Evolutionary conservation across 2,888 invertebrate species (phyloP).

Genomic region (Nemotelus nigrinus): DNA sequence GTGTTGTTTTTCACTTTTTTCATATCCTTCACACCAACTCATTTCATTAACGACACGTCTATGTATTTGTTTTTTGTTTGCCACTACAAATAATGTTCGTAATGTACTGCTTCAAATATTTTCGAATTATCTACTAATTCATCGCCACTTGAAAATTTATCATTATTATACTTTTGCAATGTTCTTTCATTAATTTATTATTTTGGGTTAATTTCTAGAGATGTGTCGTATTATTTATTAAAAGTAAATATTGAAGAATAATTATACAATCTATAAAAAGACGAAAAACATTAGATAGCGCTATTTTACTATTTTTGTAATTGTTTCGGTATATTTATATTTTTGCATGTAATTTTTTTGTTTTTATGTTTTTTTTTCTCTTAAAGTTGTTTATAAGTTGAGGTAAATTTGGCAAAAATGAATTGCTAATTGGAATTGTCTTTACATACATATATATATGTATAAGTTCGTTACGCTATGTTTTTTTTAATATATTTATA

Average conservation of each 20-base stretch:
- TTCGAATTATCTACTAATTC: not conserved
- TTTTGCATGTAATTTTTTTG: constrained; percentile 12
- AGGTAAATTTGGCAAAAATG: constrained; percentile 64
- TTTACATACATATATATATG: not conserved
- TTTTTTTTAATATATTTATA: constrained; percentile 44
- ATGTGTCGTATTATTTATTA: constrained; percentile 48
- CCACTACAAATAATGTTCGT: not conserved
- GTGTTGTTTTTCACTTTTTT: constrained; percentile 18
- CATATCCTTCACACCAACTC: not conserved
- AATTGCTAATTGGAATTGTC: constrained; percentile 3
- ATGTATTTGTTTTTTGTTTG: constrained; percentile 34
- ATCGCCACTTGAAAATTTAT: not conserved
- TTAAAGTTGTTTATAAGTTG: constrained; percentile 53
- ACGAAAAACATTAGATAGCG: constrained; percentile 11
- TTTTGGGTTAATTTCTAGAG: constrained; percentile 1
- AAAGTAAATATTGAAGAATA: constrained; percentile 33
- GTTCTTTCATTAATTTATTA: constrained; percentile 40
- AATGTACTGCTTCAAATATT: not conserved
- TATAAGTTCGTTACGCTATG: not conserved
- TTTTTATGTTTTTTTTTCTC: constrained; percentile 21
- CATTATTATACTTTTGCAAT: not conserved
- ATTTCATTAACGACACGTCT: constrained; percentile 1
- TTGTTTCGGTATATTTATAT: constrained; percentile 40
- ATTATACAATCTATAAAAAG: constrained; percentile 23
- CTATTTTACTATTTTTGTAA: constrained; percentile 48